Evolutionary conservation across 2,888 invertebrate genomes (phyloP), one percentile per base, ranked within the genome.

Genomic region (Lepetodrilus schrolli): DNA sequence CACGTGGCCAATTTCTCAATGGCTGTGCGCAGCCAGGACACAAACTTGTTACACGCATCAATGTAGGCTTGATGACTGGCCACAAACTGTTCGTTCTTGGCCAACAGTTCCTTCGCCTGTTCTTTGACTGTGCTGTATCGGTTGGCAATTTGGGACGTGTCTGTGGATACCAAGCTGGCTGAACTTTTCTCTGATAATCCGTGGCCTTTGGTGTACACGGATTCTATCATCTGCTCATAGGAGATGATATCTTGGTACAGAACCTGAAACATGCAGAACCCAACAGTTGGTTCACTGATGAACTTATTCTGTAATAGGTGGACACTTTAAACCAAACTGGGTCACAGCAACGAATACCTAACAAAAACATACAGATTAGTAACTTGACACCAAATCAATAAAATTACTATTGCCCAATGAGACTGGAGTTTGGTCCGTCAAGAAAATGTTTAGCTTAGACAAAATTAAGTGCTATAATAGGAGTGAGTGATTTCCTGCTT

Each of bases 181-280:
- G 97, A 96, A 72, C 95, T 95, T 76, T 95, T 95, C 91, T 96
- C 96, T 91, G 95, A 95, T 83, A 97, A 92, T 91, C 96, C 96
- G 83, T 96, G 96, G 78, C 97, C 97, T 92, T 97, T 98, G 70
- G 95, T 95, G 72, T 96, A 94, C 48, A 97, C 96, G 50, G 97
- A 97, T 90, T 97, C 96, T 85, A 98, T 96, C 96, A 98, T 97
- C 69, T 97, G 97, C 90, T 98, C 97, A 91, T 97, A 96, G 70
- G 97, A 96, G 81, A 96, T 96, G 88, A 98, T 97, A 91, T 98
- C 98, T 92, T 97, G 97, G 50, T 97, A 96, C 88, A 97, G 96
- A 90, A 96, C 96, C 91, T 87, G 78, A 3, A 43, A 43, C 43
- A 43, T n/a, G n/a, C n/a, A n/a, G n/a, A n/a, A n/a, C n/a, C n/a